Evolutionary conservation across 2,797 vertebrate genomes (phyloP), one percentile per base, ranked within the genome.

Genomic region (Enteromius unitaeniatus): DNA sequence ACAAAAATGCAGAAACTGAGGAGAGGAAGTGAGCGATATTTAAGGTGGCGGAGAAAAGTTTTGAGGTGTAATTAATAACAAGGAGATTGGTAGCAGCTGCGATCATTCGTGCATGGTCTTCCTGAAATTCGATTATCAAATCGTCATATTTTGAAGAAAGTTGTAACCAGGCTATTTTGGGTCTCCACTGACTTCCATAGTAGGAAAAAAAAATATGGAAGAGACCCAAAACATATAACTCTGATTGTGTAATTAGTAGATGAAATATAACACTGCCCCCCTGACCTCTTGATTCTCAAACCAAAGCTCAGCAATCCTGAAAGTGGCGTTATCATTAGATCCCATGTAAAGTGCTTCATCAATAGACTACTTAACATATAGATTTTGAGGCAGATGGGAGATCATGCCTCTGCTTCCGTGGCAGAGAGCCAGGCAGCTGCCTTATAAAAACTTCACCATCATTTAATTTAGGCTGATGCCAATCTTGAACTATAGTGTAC

Each of bases 291-390:
- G 26, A 13, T 65, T 78, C 11, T 31, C 3, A 45, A 51, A 37
- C 37, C 47, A 68, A 28, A 28, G 72, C 70, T 42, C 34, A 69
- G 84, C 74, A 69, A 85, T 77, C 40, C 15, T 31, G 8, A 55
- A 74, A 67, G 62, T 60, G 70, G 53, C 79, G 28, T 51, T 49
- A 69, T 68, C 31, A 40, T 74, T 70, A 82, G 72, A 76, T 85
- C 60, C 55, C 26, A 81, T 62, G 62, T 62, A 58, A 76, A 81
- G 58, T 64, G 42, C 34, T 78, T 85, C 14, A 77, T 85, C 84
- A 85, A 85, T 77, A 76, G 14, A 68, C 74, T 40, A 69, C 64
- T 81, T 76, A 70, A 76, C 47, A 80, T 85, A 77, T 42, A 85
- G 78, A 85, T 85, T 67, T 21, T 51, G 23, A 37, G 28, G 47